phyloP scores from a whole-genome alignment of 2,888 invertebrate genomes.

The Drosophila gaucha region DNA sequence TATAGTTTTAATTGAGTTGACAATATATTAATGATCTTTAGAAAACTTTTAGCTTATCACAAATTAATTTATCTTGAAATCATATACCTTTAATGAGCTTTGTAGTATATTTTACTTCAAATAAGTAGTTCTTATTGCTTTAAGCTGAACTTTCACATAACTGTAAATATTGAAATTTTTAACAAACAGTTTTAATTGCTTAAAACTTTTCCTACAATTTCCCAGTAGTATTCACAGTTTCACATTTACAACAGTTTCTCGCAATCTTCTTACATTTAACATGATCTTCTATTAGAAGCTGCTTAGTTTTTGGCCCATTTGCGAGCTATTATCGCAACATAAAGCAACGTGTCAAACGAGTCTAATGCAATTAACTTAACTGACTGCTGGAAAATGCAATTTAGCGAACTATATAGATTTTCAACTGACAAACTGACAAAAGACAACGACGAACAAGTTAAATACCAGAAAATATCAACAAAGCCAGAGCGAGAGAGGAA shows the following conservation, averaged over 20 bases:
- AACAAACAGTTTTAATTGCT: background rate
- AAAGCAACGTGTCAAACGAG: slow-evolving; percentile 70
- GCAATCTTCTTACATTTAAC: background rate
- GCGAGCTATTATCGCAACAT: slow-evolving; percentile 34
- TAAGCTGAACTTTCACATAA: background rate
- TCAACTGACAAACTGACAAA: slow-evolving; percentile 21
- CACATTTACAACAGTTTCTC: background rate
- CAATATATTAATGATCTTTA: background rate
- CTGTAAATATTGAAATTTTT: background rate
- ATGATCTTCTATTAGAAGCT: background rate
- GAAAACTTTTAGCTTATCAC: no score
- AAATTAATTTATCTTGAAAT: no score
- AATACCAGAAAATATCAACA: slow-evolving; percentile 36
- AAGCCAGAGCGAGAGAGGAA: background rate
- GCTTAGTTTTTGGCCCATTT: slow-evolving; percentile 15
- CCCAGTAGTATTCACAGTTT: background rate
- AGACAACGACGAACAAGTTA: slow-evolving; percentile 27
- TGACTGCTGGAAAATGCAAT: slow-evolving; percentile 74
- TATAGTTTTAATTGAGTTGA: background rate
- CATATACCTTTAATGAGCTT: background rate
- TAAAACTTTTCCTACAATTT: background rate
- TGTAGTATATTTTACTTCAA: no score
- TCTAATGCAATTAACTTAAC: slow-evolving; percentile 81
- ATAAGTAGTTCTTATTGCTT: no score
- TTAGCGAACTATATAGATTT: slow-evolving; percentile 69